Percentiles rank a stretch among this genome's conserved stretches.
Evolutionary conservation across 53 echinoderm and acorn worm species (phyloP).

Genomic region (Patiria pectinifera): DNA sequence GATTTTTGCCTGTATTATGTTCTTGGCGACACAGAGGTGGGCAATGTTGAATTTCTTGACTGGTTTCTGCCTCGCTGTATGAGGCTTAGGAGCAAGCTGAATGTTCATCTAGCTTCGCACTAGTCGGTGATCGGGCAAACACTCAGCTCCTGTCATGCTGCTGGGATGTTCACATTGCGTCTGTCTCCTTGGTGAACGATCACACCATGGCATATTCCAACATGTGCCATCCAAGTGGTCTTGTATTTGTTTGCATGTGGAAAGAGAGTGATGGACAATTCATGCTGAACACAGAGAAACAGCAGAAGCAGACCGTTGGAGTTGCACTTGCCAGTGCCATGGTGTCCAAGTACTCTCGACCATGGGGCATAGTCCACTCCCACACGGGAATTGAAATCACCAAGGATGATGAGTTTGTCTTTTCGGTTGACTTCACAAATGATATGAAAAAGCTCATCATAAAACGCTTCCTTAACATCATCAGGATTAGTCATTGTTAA

Average conservation of each 20-base stretch:
- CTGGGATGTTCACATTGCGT: constrained; percentile 2
- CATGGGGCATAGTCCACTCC: not conserved
- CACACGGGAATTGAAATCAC: too few species aligned
- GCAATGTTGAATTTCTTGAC: not conserved
- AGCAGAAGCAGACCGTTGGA: constrained; percentile 46
- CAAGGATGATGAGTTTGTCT: too few species aligned
- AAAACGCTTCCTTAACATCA: too few species aligned
- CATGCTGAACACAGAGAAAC: not conserved
- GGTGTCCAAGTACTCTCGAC: not conserved
- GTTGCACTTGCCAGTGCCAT: constrained; percentile 41
- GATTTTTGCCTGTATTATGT: not conserved
- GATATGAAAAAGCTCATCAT: too few species aligned
- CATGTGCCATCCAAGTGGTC: constrained; percentile 10
- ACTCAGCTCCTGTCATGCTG: constrained; percentile 22
- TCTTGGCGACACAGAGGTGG: not conserved
- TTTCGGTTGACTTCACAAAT: too few species aligned
- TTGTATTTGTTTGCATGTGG: constrained; percentile 7
- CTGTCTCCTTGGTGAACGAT: not conserved
- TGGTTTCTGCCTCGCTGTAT: not conserved
- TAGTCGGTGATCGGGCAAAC: constrained; percentile 44
- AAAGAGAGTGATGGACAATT: constrained; percentile 33
- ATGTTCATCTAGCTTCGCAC: constrained; percentile 31
- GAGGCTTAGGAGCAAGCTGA: not conserved
- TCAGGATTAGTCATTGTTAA: too few species aligned
- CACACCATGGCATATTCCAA: too few species aligned